A percentile compares a stretch with the other conserved stretches of the same genome.
phyloP scores from a whole-genome alignment of 1,140 invertebrate species.

The Eriosoma lanigerum region DNA sequence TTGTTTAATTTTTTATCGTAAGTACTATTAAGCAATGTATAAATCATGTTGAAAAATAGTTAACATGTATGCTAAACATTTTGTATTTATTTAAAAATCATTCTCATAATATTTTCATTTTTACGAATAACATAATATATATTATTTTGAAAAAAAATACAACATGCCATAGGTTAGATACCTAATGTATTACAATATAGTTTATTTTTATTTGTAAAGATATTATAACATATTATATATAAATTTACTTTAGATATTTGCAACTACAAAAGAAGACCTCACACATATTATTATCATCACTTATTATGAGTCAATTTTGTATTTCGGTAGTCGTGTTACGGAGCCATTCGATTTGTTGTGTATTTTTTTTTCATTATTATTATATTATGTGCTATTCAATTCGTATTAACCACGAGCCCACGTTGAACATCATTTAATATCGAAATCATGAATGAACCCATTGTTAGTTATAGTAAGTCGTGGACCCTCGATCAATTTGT shows the following conservation, averaged over 20 bases:
- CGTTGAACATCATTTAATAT: conserved; percentile 26
- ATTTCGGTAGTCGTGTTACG: conserved; percentile 19
- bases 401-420: conserved; percentile 35
- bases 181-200: no score
- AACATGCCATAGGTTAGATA: no score
- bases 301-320: conserved; percentile 5
- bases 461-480: background rate
- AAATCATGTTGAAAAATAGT: no score
- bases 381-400: conserved; percentile 13
- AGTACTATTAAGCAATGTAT: no score
- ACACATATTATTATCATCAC: background rate
- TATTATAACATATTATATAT: no score
- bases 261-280: conserved; percentile 12
- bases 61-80: no score
- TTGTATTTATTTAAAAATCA: no score
- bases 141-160: no score
- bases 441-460: conserved; percentile 46
- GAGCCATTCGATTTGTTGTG: background rate
- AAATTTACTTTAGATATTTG: background rate
- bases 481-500: conserved; percentile 46
- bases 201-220: no score
- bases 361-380: background rate
- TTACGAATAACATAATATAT: no score
- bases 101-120: no score
- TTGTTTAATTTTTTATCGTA: no score